Conservation (phyloP, 2,113 vertebrate genomes). For the Brienomyrus longianalis region DNA sequence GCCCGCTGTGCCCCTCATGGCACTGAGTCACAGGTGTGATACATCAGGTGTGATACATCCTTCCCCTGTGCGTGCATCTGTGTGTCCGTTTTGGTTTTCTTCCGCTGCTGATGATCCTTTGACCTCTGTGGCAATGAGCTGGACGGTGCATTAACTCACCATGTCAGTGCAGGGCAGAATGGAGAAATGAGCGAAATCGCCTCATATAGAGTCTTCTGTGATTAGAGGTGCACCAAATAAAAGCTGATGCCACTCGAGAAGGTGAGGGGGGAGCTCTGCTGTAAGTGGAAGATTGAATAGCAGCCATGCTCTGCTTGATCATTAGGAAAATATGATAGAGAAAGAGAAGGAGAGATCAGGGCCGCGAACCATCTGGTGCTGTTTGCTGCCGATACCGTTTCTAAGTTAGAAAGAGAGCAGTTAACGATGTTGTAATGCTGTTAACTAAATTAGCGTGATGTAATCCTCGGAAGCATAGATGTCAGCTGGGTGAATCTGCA, state of each 20-base stretch:
- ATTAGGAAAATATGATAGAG: not conserved
- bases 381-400: not conserved
- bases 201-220: not conserved
- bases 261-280: not conserved
- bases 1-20: not conserved
- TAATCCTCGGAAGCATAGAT: not conserved
- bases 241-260: not conserved
- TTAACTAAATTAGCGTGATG: not conserved
- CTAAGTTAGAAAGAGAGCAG: not conserved
- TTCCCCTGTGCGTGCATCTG: not conserved
- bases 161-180: not conserved
- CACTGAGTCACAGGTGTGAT: not conserved
- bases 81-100: not conserved
- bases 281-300: not conserved
- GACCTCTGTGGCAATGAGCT: not conserved
- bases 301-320: not conserved
- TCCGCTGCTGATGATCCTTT: not conserved
- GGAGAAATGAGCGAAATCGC: not conserved
- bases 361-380: not conserved
- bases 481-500: not conserved
- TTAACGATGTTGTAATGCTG: not conserved
- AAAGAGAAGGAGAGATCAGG: not conserved
- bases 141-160: not conserved
- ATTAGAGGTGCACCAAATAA: not conserved
- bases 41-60: not conserved